Conservation (phyloP, 2,888 invertebrate species). For the Agriotes lineatus region DNA sequence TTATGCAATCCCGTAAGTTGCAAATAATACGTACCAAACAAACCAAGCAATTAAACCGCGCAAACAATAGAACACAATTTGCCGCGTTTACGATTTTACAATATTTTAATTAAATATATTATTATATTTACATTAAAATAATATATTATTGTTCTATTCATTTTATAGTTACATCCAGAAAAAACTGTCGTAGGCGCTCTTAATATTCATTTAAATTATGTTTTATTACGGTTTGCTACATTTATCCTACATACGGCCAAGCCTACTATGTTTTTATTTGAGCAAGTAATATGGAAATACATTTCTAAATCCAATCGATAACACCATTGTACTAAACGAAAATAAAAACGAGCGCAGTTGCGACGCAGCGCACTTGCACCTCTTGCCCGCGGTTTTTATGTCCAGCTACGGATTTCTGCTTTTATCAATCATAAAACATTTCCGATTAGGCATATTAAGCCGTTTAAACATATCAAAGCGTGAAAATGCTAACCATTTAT, state of each 20-base stretch:
- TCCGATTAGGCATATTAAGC: slow-evolving; percentile 11
- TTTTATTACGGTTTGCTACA: slow-evolving; percentile 31
- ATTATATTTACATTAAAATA: slow-evolving; percentile 37
- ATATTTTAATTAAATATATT: slow-evolving; percentile 40
- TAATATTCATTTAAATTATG: slow-evolving; percentile 36
- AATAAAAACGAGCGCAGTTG: slow-evolving; percentile 2
- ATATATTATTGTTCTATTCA: slow-evolving; percentile 33
- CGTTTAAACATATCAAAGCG: slow-evolving; percentile 12
- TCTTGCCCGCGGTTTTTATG: slow-evolving; percentile 9
- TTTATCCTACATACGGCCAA: slow-evolving; percentile 28
- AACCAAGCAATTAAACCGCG: slow-evolving; percentile 31
- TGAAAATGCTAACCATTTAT: slow-evolving; percentile 11
- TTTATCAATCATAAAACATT: slow-evolving; percentile 18
- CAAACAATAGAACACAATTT: slow-evolving; percentile 37
- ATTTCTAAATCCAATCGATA: slow-evolving; percentile 28
- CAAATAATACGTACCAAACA: slow-evolving; percentile 5
- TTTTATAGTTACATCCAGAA: slow-evolving; percentile 29
- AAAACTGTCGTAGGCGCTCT: slow-evolving; percentile 32
- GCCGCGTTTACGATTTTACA: slow-evolving; percentile 35
- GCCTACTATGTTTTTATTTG: slow-evolving; percentile 30
- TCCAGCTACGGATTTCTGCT: slow-evolving; percentile 7
- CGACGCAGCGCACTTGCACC: not conserved
- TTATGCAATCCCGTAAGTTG: slow-evolving; percentile 30
- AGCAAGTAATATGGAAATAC: slow-evolving; percentile 21
- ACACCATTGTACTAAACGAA: slow-evolving; percentile 17